phyloP scores from a whole-genome alignment of 2,113 vertebrate species.

The Zosterops hypoxanthus region DNA sequence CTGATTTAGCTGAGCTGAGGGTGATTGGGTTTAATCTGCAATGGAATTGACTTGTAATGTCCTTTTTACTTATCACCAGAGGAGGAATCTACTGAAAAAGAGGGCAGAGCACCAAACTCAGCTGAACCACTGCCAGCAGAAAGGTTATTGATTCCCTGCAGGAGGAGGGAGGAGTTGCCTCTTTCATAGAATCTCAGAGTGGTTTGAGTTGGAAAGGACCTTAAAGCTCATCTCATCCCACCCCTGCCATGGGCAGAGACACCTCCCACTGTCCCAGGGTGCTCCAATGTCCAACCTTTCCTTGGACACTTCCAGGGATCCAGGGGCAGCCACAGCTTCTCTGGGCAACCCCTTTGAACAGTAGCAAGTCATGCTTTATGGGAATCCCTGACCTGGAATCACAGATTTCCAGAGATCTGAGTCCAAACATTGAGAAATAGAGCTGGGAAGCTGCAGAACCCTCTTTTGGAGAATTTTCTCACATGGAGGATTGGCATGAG shows the following conservation, averaged over 20 bases:
- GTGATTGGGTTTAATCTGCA: neutral
- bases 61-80: neutral
- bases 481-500: neutral
- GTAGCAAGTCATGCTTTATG: neutral
- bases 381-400: neutral
- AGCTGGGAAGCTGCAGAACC: neutral
- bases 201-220: neutral
- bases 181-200: neutral
- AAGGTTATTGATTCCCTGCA: slow-evolving; percentile 6
- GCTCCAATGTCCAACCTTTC: accelerated
- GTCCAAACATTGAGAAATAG: neutral
- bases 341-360: neutral
- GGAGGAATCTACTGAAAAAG: neutral
- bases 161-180: neutral
- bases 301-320: neutral
- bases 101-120: neutral
- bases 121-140: neutral
- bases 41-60: neutral
- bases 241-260: neutral
- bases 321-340: neutral
- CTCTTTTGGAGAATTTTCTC: neutral
- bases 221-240: neutral
- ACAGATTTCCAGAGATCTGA: neutral
- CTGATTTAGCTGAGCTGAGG: neutral
- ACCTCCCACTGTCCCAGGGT: accelerated